Evolutionary conservation across 2,888 invertebrate genomes (phyloP).

Genomic region (Maniola hyperantus): DNA sequence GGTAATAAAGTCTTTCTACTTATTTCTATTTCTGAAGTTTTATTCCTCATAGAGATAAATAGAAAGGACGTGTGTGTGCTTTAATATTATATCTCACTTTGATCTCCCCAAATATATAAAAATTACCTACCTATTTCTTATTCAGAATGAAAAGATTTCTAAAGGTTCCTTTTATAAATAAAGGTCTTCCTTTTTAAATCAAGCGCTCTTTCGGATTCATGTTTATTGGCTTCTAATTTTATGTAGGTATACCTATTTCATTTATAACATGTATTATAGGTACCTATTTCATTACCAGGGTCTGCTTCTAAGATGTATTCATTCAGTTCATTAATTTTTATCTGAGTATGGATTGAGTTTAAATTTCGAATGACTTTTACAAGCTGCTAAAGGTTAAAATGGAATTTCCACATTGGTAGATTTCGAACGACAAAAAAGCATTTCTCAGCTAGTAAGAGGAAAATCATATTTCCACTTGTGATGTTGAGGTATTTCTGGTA

Average conservation of each 20-base stretch:
- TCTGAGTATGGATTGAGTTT: not conserved
- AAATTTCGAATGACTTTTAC: too few species aligned
- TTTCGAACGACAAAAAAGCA: too few species aligned
- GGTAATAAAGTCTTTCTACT: too few species aligned
- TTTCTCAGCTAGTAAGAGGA: too few species aligned
- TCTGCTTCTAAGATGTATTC: not conserved
- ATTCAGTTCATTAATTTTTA: not conserved
- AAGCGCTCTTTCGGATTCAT: conserved; percentile 1
- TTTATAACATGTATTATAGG: too few species aligned
- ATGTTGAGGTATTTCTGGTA: not conserved
- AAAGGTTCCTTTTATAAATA: conserved; percentile 11
- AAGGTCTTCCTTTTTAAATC: conserved; percentile 4
- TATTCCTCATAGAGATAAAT: conserved; percentile 61
- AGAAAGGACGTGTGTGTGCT: conserved; percentile 59
- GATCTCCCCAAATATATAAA: conserved; percentile 43
- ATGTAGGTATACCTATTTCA: not conserved
- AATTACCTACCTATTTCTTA: conserved; percentile 5
- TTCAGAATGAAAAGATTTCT: conserved; percentile 6
- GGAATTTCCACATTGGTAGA: too few species aligned
- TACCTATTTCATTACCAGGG: not conserved
- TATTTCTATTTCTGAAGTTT: conserved; percentile 47
- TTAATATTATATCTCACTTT: conserved; percentile 61
- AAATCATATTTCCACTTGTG: conserved; percentile 4
- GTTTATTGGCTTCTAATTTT: not conserved
- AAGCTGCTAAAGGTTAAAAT: too few species aligned